Conservation (phyloP, 2,888 invertebrate genomes). For the Nephrotoma appendiculata region DNA sequence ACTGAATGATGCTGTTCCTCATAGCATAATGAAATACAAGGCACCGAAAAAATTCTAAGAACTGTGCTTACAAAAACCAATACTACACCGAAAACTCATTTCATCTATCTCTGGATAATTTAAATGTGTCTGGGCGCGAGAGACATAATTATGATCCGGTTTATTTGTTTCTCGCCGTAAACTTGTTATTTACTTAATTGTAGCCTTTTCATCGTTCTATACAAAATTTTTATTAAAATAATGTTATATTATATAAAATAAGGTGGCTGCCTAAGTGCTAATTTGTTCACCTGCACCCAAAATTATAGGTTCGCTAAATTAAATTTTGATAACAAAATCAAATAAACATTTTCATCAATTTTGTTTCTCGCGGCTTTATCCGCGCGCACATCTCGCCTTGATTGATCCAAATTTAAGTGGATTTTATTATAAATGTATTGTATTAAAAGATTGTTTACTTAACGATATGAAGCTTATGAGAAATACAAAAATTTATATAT, state of each 20-base stretch:
- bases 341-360: not conserved
- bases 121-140: not conserved
- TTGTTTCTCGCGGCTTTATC: not conserved
- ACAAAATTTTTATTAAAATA: too few relatives aligned
- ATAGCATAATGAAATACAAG: too few relatives aligned
- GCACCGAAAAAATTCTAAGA: too few relatives aligned
- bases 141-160: not conserved
- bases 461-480: not conserved
- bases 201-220: too few relatives aligned
- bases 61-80: too few relatives aligned
- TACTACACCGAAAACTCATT: too few relatives aligned
- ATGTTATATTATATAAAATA: not conserved
- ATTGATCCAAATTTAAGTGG: not conserved
- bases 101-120: too few relatives aligned
- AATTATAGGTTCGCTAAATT: not conserved
- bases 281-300: not conserved
- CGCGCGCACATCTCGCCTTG: not conserved
- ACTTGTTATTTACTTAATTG: not conserved
- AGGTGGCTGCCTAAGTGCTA: not conserved
- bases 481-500: not conserved
- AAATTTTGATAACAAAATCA: not conserved
- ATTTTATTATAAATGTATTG: not conserved
- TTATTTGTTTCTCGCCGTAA: not conserved
- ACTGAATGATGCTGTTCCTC: too few relatives aligned
- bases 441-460: not conserved